These are phyloP conservation scores for Heteromyza rotundicornis DNA, from an alignment of 2,888 invertebrate species.

Conservation along the genomic window DNA sequence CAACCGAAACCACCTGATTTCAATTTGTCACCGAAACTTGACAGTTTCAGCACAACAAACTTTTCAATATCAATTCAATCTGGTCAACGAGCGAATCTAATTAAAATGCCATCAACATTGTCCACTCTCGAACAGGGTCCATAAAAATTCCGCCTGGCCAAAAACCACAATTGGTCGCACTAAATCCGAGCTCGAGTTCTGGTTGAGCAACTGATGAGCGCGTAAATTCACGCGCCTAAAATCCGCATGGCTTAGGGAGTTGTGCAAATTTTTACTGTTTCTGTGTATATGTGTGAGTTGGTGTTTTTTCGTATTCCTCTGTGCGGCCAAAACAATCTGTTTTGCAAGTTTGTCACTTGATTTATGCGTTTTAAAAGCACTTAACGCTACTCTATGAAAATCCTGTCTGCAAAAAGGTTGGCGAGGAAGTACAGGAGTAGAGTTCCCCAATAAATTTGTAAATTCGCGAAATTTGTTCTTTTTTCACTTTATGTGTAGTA, in stretches of 20 bases:
- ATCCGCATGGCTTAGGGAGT: conserved; percentile 23
- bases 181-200: too few species aligned
- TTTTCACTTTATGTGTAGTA: too few species aligned
- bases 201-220: too few species aligned
- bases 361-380: conserved; percentile 57
- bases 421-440: background rate
- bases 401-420: conserved; percentile 25
- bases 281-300: background rate
- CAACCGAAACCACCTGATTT: conserved; percentile 6
- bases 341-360: conserved; percentile 45
- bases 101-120: conserved; percentile 50
- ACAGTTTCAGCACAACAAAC: background rate
- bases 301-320: background rate
- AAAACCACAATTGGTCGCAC: conserved; percentile 25
- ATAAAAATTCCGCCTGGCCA: too few species aligned
- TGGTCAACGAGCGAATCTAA: conserved; percentile 49
- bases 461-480: conserved; percentile 20
- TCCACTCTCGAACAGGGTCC: background rate
- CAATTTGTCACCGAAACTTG: conserved; percentile 7
- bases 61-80: conserved; percentile 42
- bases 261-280: background rate
- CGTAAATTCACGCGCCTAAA: conserved; percentile 53
- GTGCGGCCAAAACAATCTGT: conserved; percentile 16
- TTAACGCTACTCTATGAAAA: conserved; percentile 53
- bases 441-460: background rate